phyloP scores from a whole-genome alignment of 2,888 invertebrate genomes.

The Cyclophora punctaria region DNA sequence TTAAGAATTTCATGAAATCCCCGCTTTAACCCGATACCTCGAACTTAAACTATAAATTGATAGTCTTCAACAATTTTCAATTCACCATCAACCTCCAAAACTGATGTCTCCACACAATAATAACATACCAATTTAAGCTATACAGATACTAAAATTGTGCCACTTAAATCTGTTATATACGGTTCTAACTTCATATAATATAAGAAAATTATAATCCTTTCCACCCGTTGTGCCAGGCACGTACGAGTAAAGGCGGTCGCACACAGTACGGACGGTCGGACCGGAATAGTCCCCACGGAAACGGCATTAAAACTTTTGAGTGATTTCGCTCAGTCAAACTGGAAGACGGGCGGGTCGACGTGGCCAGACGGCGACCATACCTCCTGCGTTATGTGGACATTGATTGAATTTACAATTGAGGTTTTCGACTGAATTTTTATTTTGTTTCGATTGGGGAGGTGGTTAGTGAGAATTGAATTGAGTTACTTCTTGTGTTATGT shows the following conservation, averaged over 20 bases:
- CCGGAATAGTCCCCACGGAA: slow-evolving; percentile 60
- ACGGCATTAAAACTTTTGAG: slow-evolving; percentile 73
- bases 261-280: slow-evolving; percentile 22
- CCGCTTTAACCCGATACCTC: no score
- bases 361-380: slow-evolving; percentile 25
- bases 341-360: slow-evolving; percentile 57
- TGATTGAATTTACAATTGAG: slow-evolving; percentile 6
- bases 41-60: no score
- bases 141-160: no score
- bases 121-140: no score
- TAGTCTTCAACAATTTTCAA: no score
- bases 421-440: neutral
- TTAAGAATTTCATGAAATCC: no score
- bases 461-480: no score
- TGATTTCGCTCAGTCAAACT: slow-evolving; percentile 73
- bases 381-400: slow-evolving; percentile 15
- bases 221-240: neutral
- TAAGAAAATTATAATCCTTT: neutral
- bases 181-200: no score
- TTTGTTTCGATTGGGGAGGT: slow-evolving; percentile 3
- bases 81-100: no score
- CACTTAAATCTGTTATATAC: no score
- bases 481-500: no score
- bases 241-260: slow-evolving; percentile 26
- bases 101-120: no score